Evolutionary conservation across 2,113 vertebrate species (phyloP).

Genomic region (Uria lomvia): DNA sequence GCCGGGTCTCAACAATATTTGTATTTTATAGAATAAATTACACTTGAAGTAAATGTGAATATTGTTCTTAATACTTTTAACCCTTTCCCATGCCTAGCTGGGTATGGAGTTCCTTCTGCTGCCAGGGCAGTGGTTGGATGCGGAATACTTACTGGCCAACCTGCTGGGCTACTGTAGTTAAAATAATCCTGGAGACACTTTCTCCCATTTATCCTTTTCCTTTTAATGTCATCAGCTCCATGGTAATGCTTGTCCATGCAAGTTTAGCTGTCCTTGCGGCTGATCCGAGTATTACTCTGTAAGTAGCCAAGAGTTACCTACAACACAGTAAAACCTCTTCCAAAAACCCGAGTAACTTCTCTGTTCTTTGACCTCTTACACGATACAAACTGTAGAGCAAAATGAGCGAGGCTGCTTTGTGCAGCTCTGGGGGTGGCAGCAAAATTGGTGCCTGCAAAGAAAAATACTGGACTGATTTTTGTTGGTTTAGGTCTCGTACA

Average conservation of each 20-base stretch:
- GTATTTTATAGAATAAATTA: background rate
- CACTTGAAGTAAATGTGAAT: background rate
- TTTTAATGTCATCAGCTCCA: background rate
- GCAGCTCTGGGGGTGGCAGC: background rate
- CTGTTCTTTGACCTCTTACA: background rate
- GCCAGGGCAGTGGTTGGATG: background rate
- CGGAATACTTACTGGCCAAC: background rate
- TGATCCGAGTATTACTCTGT: background rate
- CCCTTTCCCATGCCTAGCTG: background rate
- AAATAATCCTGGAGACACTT: background rate
- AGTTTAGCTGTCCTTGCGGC: fast-evolving
- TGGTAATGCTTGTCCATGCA: fast-evolving
- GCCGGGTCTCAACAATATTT: background rate
- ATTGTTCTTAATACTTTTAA: background rate
- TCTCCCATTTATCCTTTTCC: background rate
- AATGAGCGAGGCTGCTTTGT: fast-evolving
- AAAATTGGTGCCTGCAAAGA: background rate
- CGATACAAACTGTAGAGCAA: background rate
- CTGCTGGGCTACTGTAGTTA: background rate
- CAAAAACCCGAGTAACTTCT: background rate
- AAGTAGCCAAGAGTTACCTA: background rate
- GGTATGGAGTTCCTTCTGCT: background rate
- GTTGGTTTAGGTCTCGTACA: background rate
- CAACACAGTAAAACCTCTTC: background rate
- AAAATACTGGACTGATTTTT: background rate